phyloP scores from a whole-genome alignment of 1,140 invertebrate genomes.

The Batillaria attramentaria region DNA sequence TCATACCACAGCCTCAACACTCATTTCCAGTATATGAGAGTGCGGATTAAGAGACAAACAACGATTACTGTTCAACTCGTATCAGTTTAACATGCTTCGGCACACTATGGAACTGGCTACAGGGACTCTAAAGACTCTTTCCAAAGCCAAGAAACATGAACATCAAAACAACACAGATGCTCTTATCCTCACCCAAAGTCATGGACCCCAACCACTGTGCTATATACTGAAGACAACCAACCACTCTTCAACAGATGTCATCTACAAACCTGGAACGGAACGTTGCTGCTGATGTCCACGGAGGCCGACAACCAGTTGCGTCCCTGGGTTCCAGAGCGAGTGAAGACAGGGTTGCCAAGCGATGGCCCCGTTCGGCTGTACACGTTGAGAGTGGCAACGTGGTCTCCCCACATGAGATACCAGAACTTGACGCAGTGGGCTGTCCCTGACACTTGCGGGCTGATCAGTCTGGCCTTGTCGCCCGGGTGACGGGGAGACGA shows the following conservation, averaged over 20 bases:
- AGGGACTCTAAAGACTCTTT: too few species aligned
- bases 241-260: not conserved
- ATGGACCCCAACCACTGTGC: too few species aligned
- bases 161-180: too few species aligned
- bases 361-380: conserved; percentile 36
- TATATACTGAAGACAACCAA: not conserved
- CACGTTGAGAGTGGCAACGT: conserved; percentile 49
- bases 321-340: conserved; percentile 51
- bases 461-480: conserved; percentile 51
- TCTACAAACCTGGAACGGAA: conserved; percentile 28
- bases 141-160: too few species aligned
- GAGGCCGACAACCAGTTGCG: conserved; percentile 54
- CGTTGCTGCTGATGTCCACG: conserved; percentile 45
- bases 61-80: too few species aligned
- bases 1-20: too few species aligned
- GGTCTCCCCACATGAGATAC: conserved; percentile 63
- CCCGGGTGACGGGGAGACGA: conserved; percentile 34
- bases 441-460: conserved; percentile 40
- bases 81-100: too few species aligned
- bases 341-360: conserved; percentile 56
- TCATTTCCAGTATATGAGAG: too few species aligned
- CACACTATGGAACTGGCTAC: too few species aligned
- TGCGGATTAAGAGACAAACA: too few species aligned
- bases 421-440: conserved; percentile 61
- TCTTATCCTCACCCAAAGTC: too few species aligned